phyloP scores from a whole-genome alignment of 2,797 vertebrate genomes.

The Garrulus glandarius region DNA sequence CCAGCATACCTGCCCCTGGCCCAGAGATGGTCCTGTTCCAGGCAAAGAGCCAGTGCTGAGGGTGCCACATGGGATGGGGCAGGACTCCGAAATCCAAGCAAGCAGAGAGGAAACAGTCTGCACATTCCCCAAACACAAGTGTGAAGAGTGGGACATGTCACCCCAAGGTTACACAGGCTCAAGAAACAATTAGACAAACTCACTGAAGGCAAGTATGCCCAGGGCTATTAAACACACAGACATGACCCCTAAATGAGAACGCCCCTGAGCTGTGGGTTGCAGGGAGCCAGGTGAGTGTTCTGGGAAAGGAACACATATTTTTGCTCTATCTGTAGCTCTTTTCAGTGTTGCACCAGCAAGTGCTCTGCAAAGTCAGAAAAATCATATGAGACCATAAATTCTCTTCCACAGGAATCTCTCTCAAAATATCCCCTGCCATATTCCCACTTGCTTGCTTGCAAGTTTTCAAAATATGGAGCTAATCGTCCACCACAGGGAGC shows the following conservation, averaged over 20 bases:
- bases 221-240: background rate
- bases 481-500: background rate
- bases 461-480: background rate
- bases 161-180: background rate
- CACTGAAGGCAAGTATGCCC: background rate
- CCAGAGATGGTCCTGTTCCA: background rate
- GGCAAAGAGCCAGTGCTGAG: background rate
- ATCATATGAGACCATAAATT: background rate
- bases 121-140: background rate
- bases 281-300: background rate
- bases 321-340: background rate
- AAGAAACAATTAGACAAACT: background rate
- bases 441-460: background rate
- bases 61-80: background rate
- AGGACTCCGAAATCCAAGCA: fast-evolving
- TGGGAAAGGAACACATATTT: background rate
- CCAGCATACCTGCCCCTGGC: background rate
- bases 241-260: background rate
- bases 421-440: background rate
- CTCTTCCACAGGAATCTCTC: background rate
- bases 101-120: background rate
- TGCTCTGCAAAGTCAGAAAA: background rate
- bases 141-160: background rate
- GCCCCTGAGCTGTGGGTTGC: background rate
- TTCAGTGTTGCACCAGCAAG: background rate